Evolutionary conservation across 2,113 vertebrate species (phyloP), one percentile per base, ranked within the genome.

Genomic region (Erinaceus europaeus): DNA sequence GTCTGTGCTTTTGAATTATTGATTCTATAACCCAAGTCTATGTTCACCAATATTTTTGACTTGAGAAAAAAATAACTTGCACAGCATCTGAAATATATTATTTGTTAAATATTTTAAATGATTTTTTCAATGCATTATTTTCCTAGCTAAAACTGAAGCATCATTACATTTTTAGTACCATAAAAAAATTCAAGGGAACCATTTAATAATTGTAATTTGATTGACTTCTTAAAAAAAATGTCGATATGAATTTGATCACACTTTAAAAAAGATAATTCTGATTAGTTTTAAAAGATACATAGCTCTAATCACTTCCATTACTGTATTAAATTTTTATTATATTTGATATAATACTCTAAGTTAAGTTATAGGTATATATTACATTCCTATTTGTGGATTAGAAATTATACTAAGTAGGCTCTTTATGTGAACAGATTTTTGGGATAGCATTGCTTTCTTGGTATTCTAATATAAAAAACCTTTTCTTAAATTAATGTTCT

Each of bases 231-330:
- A n/a, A 84, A 77, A 65, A 48, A 89, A 86, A 40, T 10, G 32
- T 82, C 11, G n/a, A 46, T 65, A 76, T 90, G n/a, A 88, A 62
- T 81, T 90, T 86, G 81, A 89, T 32, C 46, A 57, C 1, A 84
- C 15, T 80, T 84, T 71, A 84, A 29, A 68, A 40, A 79, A 80
- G 80, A 34, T 11, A 61, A 29, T 80, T 62, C n/a, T 62, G 29
- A 72, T 13, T 68, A 48, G 17, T 62, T 80, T n/a, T 73, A 55
- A 73, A 85, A 77, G 18, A 64, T 15, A 67, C 11, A n/a, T 67
- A 6, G n/a, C 27, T 50, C 88, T 50, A 29, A 69, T 81, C 89
- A 55, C 11, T 50, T 48, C 20, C 6, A 68, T 57, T 46, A 62
- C 53, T 57, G 15, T 36, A 84, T n/a, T n/a, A 81, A 73, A 50